Evolutionary conservation across 1,140 invertebrate genomes (phyloP), one percentile per base, ranked within the genome.

Genomic region (Neodiprion lecontei): DNA sequence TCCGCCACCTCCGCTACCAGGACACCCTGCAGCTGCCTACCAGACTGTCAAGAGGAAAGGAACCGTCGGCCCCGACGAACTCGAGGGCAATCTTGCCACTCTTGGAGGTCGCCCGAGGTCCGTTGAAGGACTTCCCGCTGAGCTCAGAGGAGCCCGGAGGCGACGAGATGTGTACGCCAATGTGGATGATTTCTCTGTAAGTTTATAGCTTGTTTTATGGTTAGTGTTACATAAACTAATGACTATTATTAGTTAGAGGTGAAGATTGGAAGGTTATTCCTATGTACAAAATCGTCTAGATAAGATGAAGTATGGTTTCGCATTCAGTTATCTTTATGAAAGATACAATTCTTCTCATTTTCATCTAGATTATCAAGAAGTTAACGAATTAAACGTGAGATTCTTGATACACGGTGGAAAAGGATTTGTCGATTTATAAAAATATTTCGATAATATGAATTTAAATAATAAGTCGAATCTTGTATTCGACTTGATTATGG

Each of bases 31-130:
- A 1, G 85, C 82, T 17, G 89, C 91, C 48, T 96, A 96, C 85
- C 95, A 94, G 77, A 96, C 94, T 0, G 94, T 97, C 7, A 95
- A 95, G 83, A 92, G 95, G 86, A 95, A 96, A 88, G 93, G 93
- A 79, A 91, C 91, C 73, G 91, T 92, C 12, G 83, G 86, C 50
- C 86, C 91, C 1, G 93, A 94, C 69, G 93, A 93, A 80, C 91
- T 91, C 9, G 94, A 95, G 82, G 93, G 93, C 11, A 95, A 95
- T 83, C 90, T 96, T 48, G 94, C 93, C 8, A 95, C 94, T 11
- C 87, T 96, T 71, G 95, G 95, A 67, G 96, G 95, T 69, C 90
- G 95, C 70, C 96, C 96, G 14, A 91, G 96, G 79, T 96, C 95
- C 9, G 95, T 96, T 14, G 93, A 94, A 83, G 91, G 91, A 75